Percentiles rank a stretch among this genome's conserved stretches.
These are phyloP conservation scores for Potorous gilbertii DNA, from an alignment of 2,797 vertebrate species.

Conservation along the genomic window DNA sequence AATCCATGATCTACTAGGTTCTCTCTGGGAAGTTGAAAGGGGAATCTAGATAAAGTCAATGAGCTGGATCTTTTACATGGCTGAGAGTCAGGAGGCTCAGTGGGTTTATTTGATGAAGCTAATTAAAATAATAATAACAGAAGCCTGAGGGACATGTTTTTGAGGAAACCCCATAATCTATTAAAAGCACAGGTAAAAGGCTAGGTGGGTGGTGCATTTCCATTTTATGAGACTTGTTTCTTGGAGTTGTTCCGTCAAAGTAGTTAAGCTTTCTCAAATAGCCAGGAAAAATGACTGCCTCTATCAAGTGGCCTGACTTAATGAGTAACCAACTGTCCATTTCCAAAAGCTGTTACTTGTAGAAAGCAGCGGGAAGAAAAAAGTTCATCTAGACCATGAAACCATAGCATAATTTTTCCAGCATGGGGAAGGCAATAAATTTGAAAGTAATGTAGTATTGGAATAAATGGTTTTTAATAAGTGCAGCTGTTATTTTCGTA, in stretches of 20 bases:
- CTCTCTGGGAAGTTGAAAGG: slow-evolving; percentile 7
- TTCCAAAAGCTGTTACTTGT: slow-evolving; percentile 59
- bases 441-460: slow-evolving; percentile 65
- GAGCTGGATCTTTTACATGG: not conserved
- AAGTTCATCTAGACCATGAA: slow-evolving; percentile 37
- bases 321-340: slow-evolving; percentile 32
- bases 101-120: slow-evolving; percentile 1
- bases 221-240: slow-evolving; percentile 39
- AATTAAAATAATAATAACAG: slow-evolving; percentile 32
- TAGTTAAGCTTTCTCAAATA: slow-evolving; percentile 46
- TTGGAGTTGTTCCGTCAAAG: slow-evolving; percentile 43
- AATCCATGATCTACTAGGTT: not conserved
- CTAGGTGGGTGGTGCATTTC: not conserved
- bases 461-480: slow-evolving; percentile 68
- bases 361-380: slow-evolving; percentile 36
- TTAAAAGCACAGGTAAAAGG: not conserved
- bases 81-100: not conserved
- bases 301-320: slow-evolving; percentile 52
- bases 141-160: not conserved
- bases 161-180: slow-evolving; percentile 27
- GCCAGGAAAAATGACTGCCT: slow-evolving; percentile 11
- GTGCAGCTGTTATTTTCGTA: slow-evolving; percentile 50
- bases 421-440: slow-evolving; percentile 72
- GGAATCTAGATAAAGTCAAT: not conserved
- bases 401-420: slow-evolving; percentile 73